phyloP scores from a whole-genome alignment of 2,888 invertebrate species.

The Hemithea aestivaria region DNA sequence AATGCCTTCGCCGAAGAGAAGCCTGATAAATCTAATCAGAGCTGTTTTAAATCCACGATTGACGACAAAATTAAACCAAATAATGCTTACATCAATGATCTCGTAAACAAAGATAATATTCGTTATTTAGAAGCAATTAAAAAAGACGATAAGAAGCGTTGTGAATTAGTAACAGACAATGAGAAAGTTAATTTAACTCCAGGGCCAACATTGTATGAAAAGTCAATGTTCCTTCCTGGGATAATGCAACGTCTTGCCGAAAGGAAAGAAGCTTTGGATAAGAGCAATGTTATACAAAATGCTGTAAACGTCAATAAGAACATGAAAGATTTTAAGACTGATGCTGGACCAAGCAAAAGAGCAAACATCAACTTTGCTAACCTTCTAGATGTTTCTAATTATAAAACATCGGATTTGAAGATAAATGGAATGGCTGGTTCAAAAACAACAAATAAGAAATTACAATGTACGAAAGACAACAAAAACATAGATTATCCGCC shows the following conservation, averaged over 20 bases:
- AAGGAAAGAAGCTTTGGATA: conserved; percentile 20
- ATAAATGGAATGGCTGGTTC: no score
- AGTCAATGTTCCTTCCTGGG: conserved; percentile 36
- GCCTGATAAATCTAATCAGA: background rate
- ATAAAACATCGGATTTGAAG: no score
- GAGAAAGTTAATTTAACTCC: conserved; percentile 31
- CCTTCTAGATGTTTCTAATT: no score
- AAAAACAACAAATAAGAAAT: no score
- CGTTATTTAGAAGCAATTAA: conserved; percentile 26
- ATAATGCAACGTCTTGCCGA: conserved; percentile 34
- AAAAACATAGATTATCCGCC: background rate
- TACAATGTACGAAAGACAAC: no score
- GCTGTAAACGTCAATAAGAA: no score
- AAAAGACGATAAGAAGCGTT: conserved; percentile 33
- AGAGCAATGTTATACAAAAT: conserved; percentile 12
- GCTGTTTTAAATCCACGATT: no score
- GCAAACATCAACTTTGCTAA: no score
- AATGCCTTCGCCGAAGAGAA: background rate
- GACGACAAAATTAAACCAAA: conserved; percentile 18
- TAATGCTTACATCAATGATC: conserved; percentile 11
- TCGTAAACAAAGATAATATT: conserved; percentile 15
- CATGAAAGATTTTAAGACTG: conserved; percentile 25
- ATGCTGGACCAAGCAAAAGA: conserved; percentile 6
- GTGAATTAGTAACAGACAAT: conserved; percentile 21
- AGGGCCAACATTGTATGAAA: conserved; percentile 43